These are phyloP conservation scores for Yasuhikotakia modesta DNA, from an alignment of 2,797 vertebrate genomes.

Conservation along the genomic window DNA sequence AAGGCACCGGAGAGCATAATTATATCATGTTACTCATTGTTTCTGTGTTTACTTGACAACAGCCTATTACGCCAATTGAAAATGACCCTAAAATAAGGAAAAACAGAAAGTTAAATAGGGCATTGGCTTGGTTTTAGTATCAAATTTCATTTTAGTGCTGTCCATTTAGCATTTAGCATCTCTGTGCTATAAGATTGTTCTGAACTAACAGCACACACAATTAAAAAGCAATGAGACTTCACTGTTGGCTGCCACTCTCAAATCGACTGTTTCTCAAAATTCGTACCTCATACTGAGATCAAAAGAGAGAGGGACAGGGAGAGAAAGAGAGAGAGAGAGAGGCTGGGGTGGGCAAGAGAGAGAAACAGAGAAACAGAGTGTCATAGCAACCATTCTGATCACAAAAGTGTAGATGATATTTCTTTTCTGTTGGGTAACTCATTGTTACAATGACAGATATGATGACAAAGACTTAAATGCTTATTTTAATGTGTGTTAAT, in stretches of 20 bases:
- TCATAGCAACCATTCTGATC: slow-evolving; percentile 39
- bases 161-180: background rate
- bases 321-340: slow-evolving; percentile 4
- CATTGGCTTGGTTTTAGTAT: background rate
- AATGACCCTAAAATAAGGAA: background rate
- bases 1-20: background rate
- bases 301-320: slow-evolving; percentile 22
- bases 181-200: background rate
- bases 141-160: background rate
- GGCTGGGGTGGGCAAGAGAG: too few relatives aligned
- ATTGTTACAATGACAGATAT: too few relatives aligned
- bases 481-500: too few relatives aligned
- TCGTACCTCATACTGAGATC: background rate
- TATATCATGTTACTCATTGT: background rate
- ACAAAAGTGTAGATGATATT: slow-evolving; percentile 16
- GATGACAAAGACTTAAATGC: too few relatives aligned
- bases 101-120: background rate
- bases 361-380: background rate
- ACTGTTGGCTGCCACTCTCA: slow-evolving; percentile 22
- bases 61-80: background rate
- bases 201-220: background rate
- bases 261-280: slow-evolving; percentile 35
- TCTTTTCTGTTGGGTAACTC: slow-evolving; percentile 18
- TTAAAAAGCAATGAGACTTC: slow-evolving; percentile 10
- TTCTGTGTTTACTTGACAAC: background rate